These are phyloP conservation scores for Apotomis capreana DNA, from an alignment of 2,888 invertebrate genomes.

Conservation along the genomic window DNA sequence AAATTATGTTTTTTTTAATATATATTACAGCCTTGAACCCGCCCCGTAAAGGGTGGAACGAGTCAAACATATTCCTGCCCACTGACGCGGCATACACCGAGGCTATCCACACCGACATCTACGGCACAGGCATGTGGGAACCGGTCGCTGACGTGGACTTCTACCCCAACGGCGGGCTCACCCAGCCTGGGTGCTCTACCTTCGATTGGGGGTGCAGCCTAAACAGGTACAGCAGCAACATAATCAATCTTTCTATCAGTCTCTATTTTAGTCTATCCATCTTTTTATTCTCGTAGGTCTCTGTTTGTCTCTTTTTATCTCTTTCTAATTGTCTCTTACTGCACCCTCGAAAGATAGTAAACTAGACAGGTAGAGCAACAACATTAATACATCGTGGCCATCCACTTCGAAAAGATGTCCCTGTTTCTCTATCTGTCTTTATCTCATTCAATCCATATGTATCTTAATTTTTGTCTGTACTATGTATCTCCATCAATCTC, in stretches of 20 bases:
- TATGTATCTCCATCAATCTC: too few species aligned
- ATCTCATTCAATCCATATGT: too few species aligned
- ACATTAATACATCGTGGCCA: too few species aligned
- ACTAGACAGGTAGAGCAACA: background rate
- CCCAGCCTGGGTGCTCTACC: slow-evolving; percentile 56
- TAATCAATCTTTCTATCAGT: too few species aligned
- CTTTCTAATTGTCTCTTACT: too few species aligned
- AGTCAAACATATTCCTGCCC: slow-evolving; percentile 47
- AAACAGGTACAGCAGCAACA: background rate
- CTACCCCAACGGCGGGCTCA: slow-evolving; percentile 60
- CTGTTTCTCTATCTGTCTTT: too few species aligned
- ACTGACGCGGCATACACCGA: slow-evolving; percentile 57
- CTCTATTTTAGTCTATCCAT: too few species aligned
- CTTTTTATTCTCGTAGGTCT: too few species aligned
- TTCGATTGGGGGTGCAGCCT: slow-evolving; percentile 26
- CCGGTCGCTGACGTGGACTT: slow-evolving; percentile 54
- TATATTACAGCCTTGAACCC: slow-evolving; percentile 38
- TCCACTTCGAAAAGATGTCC: too few species aligned
- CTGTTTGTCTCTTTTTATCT: too few species aligned
- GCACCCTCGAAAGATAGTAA: slow-evolving; percentile 22
- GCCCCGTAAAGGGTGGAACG: slow-evolving; percentile 42
- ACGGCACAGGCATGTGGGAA: slow-evolving; percentile 49
- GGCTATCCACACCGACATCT: slow-evolving; percentile 60
- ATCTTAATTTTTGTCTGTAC: too few species aligned
- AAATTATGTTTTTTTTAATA: too few species aligned